Percentiles rank a stretch among this genome's conserved stretches.
Evolutionary conservation across 2,888 invertebrate genomes (phyloP).

Genomic region (Sphinx pinastri): DNA sequence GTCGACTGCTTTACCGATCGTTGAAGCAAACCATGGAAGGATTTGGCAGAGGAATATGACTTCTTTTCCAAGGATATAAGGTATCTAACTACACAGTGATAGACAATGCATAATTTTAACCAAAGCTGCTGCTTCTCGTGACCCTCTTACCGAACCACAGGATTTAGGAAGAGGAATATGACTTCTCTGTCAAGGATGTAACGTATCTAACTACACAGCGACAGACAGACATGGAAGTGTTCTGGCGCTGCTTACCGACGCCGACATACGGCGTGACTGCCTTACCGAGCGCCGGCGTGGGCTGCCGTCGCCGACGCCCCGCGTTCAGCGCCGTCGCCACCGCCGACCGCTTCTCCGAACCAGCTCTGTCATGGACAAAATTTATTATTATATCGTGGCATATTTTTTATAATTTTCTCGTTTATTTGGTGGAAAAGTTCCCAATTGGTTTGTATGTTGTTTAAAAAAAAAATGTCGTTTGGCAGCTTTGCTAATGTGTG

Average conservation of each 20-base stretch:
- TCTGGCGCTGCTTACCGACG: conserved; percentile 73
- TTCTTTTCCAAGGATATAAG: background rate
- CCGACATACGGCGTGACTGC: conserved; percentile 75
- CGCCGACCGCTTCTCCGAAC: conserved; percentile 70
- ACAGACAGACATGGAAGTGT: conserved; percentile 24
- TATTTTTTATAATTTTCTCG: too few species aligned
- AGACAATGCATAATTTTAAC: background rate
- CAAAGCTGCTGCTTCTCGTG: too few species aligned
- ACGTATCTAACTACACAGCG: background rate
- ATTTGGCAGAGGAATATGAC: background rate
- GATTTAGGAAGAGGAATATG: too few species aligned
- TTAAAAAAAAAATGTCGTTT: too few species aligned
- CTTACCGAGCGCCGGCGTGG: conserved; percentile 79
- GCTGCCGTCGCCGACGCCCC: conserved; percentile 72
- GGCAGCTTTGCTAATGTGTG: too few species aligned
- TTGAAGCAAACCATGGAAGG: too few species aligned
- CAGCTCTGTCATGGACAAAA: conserved; percentile 42
- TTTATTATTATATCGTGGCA: background rate
- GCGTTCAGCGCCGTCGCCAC: conserved; percentile 73
- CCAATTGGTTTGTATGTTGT: too few species aligned
- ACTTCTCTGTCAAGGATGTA: too few species aligned
- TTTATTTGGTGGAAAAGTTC: too few species aligned
- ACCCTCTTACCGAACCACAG: too few species aligned
- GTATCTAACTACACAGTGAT: background rate
- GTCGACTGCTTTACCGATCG: too few species aligned